Evolutionary conservation across 2,113 vertebrate genomes (phyloP), one percentile per base, ranked within the genome.

Genomic region (Chlamydotis undulata): DNA sequence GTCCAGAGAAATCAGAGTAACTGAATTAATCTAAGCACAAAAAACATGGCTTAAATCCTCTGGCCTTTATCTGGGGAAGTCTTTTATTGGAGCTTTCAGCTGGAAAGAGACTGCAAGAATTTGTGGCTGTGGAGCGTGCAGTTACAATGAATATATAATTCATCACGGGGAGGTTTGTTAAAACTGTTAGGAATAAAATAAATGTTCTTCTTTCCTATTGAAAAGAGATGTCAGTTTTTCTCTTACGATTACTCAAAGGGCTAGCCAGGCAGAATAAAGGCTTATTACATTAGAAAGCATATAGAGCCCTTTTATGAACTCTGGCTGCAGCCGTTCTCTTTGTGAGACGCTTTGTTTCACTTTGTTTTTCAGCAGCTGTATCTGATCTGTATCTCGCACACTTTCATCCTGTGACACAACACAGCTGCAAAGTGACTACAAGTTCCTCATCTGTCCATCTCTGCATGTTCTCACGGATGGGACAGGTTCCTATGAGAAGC

Each of bases 301-400:
- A 95, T 96, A 96, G 96, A 96, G 88, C 96, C 94, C 93, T 90
- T 97, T 96, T 96, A 95, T 96, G 96, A 96, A 96, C 92, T 97
- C 93, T 94, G 90, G 92, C 93, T 96, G 90, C 87, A 91, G 84
- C 95, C 93, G 53, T 87, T 50, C 84, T 91, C 87, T 92, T 96
- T 96, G 92, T 88, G 85, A 93, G 94, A 43, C 67, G 95, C 92
- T 96, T 85, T 97, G 93, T 96, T 93, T 92, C 94, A 90, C 37
- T 96, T 97, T 97, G 96, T 88, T 96, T 95, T 96, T 95, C 94
- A 93, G 94, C 92, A 95, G 96, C 96, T 95, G 88, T 89, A 83
- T 93, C 92, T 94, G 94, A 97, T 96, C 96, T 75, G 76, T 49
- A 83, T 96, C 95, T 91, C 11, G 4, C 68, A 55, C 83, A 95